Evolutionary conservation across 2,888 invertebrate genomes (phyloP).

Genomic region (Xanthorhoe spadicearia): DNA sequence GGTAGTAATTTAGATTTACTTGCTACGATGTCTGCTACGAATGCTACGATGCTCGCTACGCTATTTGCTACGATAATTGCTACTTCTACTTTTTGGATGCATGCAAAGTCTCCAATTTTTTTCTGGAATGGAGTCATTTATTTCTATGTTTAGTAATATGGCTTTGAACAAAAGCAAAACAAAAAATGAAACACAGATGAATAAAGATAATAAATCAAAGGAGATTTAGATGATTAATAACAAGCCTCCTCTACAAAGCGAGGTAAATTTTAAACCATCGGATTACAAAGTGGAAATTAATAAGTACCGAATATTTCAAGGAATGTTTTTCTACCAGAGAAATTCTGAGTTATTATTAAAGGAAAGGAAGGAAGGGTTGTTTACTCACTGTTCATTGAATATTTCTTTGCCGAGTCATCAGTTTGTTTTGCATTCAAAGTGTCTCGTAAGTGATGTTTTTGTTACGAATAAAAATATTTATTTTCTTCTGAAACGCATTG

Average conservation of each 20-base stretch:
- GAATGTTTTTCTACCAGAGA: not conserved
- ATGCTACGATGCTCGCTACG: not conserved
- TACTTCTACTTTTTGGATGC: no score
- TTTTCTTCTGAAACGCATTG: no score
- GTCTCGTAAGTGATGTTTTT: not conserved
- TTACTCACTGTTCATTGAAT: not conserved
- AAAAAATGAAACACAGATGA: conserved; percentile 8
- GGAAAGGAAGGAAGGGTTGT: not conserved
- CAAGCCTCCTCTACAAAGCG: not conserved
- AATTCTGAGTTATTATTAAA: not conserved
- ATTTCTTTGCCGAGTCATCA: not conserved
- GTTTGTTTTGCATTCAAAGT: not conserved
- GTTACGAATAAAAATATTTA: not conserved
- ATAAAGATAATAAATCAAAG: conserved; percentile 18
- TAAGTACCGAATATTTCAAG: not conserved
- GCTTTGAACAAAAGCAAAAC: not conserved
- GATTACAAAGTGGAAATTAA: not conserved
- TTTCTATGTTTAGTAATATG: no score
- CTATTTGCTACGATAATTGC: no score
- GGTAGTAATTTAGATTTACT: not conserved
- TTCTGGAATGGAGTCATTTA: no score
- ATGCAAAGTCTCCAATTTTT: no score
- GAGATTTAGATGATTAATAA: conserved; percentile 16
- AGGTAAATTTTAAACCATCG: not conserved
- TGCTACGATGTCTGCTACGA: conserved; percentile 14